These are phyloP conservation scores for Aegithalos caudatus DNA, from an alignment of 2,113 vertebrate genomes.

Conservation along the genomic window DNA sequence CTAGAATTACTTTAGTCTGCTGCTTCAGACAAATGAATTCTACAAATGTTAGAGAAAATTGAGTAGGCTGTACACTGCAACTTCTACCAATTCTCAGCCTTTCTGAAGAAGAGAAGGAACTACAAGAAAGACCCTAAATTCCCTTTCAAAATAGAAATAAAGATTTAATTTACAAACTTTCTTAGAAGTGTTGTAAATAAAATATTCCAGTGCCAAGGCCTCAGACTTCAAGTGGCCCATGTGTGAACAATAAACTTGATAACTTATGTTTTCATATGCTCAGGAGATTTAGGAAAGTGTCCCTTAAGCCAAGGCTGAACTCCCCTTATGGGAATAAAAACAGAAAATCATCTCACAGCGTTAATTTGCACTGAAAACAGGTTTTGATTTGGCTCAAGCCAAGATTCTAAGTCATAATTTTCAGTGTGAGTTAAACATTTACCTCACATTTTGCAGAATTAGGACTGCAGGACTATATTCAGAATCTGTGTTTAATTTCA, in stretches of 20 bases:
- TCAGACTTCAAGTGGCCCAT: not conserved
- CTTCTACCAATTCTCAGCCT: not conserved
- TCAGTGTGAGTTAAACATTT: not conserved
- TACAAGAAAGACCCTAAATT: not conserved
- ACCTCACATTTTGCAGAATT: not conserved
- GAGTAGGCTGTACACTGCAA: not conserved
- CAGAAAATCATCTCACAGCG: not conserved
- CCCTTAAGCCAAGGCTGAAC: not conserved
- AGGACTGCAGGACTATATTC: not conserved
- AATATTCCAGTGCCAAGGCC: not conserved
- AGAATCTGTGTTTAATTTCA: not conserved
- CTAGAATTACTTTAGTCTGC: not conserved
- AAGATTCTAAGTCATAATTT: not conserved
- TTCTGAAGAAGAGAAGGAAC: not conserved
- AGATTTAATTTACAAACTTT: not conserved
- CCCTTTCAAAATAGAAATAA: not conserved
- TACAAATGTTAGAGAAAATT: not conserved
- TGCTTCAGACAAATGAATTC: not conserved
- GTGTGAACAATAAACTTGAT: not conserved
- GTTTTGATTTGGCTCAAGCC: not conserved
- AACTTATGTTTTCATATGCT: not conserved
- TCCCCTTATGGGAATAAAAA: not conserved
- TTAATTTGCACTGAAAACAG: not conserved
- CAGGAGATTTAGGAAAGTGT: not conserved
- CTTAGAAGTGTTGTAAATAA: not conserved